Base-by-base conservation (phyloP, 92 coral and sea anemone species). In the Phenganax stokvisi region DNA sequence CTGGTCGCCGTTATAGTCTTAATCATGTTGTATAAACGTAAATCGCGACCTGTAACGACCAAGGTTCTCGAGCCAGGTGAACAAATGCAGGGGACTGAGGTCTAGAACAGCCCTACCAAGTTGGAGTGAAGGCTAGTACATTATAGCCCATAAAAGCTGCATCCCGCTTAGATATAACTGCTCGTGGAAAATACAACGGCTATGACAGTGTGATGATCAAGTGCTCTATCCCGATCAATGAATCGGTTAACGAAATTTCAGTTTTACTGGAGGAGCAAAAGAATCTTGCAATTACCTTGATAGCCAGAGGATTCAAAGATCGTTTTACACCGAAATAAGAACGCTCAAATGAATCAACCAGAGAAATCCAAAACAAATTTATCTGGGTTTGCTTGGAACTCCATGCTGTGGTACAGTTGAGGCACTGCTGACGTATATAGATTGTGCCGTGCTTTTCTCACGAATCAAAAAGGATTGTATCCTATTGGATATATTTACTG, bases 21-120 rank as follows among this genome's bases (percentile, higher is more conserved):
- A 80, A 91, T 86, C 71, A 87, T 88, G 85, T 84, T 92, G 83
- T 96, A 91, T 79, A 89, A 86, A 62, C 91, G 99, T 57, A 92
- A 86, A 87, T 63, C 83, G 51, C 73, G 71, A 31, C 83, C 83
- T 17, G 73, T 79, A 20, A 52, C 72, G 12, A 65, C 59, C 0
- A 64, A 52, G 67, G 83, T 65, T 10, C 31, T 68, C 17, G 74
- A 60, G 44, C 73, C 58, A 28, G 83, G 74, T 52, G 83, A 79
- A 7, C 57, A 47, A 52, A 79, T 64, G 74, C 83, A 79, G 16
- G 83, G 83, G 1, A 79, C 83, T 63, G 83, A 79, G 74, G 83
- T 79, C 59, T 73, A 56, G n/a, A 29, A 69, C 51, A 69, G 51
- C 51, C 16, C 52, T 37, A 2, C 47, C 2, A 37, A 37, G 47